Percentiles rank a stretch among this genome's conserved stretches.
Conservation (phyloP, 1,140 invertebrate species). For the Zaprionus ghesquierei region DNA sequence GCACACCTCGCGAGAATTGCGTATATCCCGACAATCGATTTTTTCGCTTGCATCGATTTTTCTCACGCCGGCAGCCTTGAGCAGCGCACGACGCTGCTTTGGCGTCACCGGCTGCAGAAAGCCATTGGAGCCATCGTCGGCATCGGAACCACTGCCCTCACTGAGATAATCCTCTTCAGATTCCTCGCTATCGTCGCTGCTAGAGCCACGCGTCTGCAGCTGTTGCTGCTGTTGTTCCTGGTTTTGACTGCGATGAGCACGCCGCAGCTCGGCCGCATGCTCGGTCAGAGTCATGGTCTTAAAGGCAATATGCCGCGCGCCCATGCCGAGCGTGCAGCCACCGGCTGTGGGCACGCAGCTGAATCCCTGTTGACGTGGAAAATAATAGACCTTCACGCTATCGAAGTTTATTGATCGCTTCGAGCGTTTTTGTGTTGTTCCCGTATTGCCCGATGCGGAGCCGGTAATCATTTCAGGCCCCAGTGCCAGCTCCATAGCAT, state of each 20-base stretch:
- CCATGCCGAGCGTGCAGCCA: conserved; percentile 98
- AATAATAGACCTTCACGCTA: conserved; percentile 97
- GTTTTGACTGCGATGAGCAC: conserved; percentile 90
- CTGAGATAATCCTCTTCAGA: conserved; percentile 90
- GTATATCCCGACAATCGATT: conserved; percentile 96
- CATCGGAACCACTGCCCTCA: conserved; percentile 91
- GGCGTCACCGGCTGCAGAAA: conserved; percentile 97
- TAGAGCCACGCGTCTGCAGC: conserved; percentile 79
- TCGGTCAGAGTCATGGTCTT: conserved; percentile 86
- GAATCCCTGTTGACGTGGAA: conserved; percentile 97
- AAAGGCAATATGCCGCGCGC: conserved; percentile 90
- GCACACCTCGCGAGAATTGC: conserved; percentile 95
- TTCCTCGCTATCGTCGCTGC: conserved; percentile 90
- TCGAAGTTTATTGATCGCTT: conserved; percentile 94
- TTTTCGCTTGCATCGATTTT: conserved; percentile 97
- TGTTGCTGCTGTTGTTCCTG: conserved; percentile 90
- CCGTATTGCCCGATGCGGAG: not conserved
- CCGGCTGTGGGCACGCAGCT: conserved; percentile 98
- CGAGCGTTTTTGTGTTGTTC: conserved; percentile 85
- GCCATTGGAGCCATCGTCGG: conserved; percentile 96
- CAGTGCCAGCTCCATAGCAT: conserved; percentile 84
- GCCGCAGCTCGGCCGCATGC: conserved; percentile 93
- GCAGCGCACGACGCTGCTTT: conserved; percentile 92
- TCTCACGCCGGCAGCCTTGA: conserved; percentile 94
- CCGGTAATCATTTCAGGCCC: conserved; percentile 23